phyloP scores from a whole-genome alignment of 1,140 invertebrate species.

The Drosophila jambulina region DNA sequence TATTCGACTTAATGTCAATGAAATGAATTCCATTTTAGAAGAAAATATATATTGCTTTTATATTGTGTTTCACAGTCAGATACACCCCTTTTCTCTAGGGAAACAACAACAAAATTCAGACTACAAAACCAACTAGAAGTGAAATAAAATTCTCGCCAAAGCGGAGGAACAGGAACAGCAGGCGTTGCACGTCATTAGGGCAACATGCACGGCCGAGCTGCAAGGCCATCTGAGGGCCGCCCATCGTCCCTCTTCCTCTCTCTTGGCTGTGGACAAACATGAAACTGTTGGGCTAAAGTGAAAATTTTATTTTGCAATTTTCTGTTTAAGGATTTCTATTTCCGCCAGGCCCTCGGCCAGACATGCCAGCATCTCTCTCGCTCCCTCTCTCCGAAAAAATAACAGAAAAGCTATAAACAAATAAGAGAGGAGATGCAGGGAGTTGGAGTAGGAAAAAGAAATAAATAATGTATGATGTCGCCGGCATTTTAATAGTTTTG shows the following conservation, averaged over 20 bases:
- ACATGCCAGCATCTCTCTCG: constrained; percentile 31
- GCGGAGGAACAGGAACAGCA: constrained; percentile 32
- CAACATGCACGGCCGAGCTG: constrained; percentile 68
- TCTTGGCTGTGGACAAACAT: constrained; percentile 51
- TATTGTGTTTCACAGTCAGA: background rate
- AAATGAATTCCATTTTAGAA: background rate
- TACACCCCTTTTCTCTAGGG: background rate
- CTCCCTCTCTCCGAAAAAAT: constrained; percentile 24
- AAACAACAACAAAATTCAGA: constrained; percentile 9
- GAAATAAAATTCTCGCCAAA: constrained; percentile 38
- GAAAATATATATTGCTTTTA: background rate
- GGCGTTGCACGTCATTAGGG: constrained; percentile 76
- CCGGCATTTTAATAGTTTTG: constrained; percentile 81
- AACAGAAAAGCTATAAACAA: constrained; percentile 58
- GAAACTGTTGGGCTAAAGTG: constrained; percentile 70
- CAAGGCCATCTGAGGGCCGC: constrained; percentile 41
- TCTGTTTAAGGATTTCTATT: constrained; percentile 81
- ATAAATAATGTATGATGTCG: constrained; percentile 82
- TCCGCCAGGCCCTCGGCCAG: constrained; percentile 62
- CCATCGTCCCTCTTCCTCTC: background rate
- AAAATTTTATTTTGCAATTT: constrained; percentile 79
- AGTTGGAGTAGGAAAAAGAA: constrained; percentile 30
- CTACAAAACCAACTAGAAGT: constrained; percentile 39
- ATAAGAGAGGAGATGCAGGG: constrained; percentile 37
- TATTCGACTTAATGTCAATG: background rate